Conservation (phyloP, 2,113 vertebrate species). For the Pristiophorus japonicus region DNA sequence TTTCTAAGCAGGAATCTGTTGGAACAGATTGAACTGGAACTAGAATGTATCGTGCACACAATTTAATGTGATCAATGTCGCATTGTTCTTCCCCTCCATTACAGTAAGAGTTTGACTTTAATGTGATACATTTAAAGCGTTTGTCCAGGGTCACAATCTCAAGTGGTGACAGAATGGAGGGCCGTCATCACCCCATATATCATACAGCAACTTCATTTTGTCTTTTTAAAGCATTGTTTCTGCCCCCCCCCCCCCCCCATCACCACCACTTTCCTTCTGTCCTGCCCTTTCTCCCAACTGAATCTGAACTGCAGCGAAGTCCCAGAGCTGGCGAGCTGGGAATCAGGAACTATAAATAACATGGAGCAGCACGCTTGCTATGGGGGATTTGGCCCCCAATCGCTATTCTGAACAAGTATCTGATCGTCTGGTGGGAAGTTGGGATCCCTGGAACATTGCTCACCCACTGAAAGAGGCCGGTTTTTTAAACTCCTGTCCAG, state of each 20-base stretch:
- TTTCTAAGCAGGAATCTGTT: conserved; percentile 39
- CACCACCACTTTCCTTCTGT: background rate
- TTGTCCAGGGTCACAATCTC: background rate
- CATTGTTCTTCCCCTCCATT: background rate
- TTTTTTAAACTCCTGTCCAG: background rate
- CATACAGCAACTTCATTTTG: background rate
- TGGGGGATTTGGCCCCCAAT: too few species aligned
- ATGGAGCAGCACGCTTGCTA: background rate
- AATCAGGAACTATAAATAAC: background rate
- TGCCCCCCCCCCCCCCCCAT: background rate
- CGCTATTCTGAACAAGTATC: background rate
- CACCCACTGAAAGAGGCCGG: background rate
- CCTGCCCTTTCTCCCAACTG: background rate
- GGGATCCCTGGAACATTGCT: background rate
- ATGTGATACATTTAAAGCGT: background rate
- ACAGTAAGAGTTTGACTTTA: background rate
- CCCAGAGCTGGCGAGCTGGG: background rate
- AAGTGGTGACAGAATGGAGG: background rate
- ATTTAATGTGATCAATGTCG: too few species aligned
- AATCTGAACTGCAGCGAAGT: background rate
- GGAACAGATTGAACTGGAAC: conserved; percentile 42
- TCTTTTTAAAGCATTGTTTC: background rate
- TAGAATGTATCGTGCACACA: too few species aligned
- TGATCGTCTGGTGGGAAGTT: too few species aligned
- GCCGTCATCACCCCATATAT: background rate